Conservation (phyloP, 2,797 vertebrate species). For the Leuciscus waleckii region DNA sequence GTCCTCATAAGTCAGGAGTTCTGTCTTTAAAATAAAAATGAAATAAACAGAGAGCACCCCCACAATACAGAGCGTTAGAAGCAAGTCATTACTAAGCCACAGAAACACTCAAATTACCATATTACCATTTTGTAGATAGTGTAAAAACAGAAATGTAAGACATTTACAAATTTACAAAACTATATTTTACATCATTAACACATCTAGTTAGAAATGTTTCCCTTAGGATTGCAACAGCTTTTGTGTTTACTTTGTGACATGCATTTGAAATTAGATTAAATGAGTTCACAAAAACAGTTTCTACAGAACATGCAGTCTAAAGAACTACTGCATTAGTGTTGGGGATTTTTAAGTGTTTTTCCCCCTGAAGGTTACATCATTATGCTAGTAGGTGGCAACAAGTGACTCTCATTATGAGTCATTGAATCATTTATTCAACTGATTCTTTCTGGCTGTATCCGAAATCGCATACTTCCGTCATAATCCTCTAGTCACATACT, state of each 20-base stretch:
- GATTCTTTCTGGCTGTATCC: not conserved
- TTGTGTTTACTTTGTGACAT: conserved; percentile 15
- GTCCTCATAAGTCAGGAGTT: not conserved
- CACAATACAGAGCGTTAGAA: not conserved
- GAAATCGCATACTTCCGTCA: not conserved
- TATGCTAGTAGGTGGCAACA: conserved; percentile 8
- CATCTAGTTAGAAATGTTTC: conserved; percentile 16
- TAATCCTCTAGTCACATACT: not conserved
- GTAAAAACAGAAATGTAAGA: conserved; percentile 6
- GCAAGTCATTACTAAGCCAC: conserved; percentile 32
- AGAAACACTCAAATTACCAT: conserved; percentile 30
- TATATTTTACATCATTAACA: conserved; percentile 31
- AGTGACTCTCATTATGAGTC: not conserved
- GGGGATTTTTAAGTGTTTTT: conserved; percentile 5
- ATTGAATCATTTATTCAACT: not conserved
- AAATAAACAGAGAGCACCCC: not conserved
- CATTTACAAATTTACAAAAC: not conserved
- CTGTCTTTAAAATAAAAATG: conserved; percentile 14
- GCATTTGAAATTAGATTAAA: not conserved
- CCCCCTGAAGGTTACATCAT: not conserved
- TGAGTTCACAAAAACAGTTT: conserved; percentile 4
- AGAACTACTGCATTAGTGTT: not conserved
- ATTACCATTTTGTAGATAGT: not conserved
- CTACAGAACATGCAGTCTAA: not conserved
- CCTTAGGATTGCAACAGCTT: conserved; percentile 12